phyloP scores from a whole-genome alignment of 2,113 vertebrate species.

The Eublepharis macularius region DNA sequence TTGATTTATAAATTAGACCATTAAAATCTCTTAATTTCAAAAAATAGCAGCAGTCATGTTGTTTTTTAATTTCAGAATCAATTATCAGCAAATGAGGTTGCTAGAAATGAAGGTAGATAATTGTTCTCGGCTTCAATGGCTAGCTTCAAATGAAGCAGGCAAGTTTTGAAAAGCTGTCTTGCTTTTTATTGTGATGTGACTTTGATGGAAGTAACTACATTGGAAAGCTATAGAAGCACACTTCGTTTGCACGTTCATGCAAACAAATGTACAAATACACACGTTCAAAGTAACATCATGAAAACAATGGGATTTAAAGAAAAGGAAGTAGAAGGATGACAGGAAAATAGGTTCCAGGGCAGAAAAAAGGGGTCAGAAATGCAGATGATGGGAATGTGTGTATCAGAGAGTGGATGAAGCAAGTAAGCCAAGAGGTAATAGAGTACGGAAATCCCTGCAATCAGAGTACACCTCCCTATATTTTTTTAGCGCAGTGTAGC shows the following conservation, averaged over 20 bases:
- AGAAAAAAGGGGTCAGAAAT: background rate
- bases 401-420: background rate
- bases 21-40: constrained; percentile 71
- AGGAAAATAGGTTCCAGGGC: background rate
- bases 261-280: background rate
- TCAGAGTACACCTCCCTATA: background rate
- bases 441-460: background rate
- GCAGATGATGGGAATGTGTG: background rate
- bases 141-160: constrained; percentile 54
- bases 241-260: too few species aligned
- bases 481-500: background rate
- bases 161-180: constrained; percentile 57
- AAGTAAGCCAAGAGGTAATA: background rate
- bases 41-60: constrained; percentile 61
- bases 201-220: constrained; percentile 54
- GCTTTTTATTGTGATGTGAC: constrained; percentile 50
- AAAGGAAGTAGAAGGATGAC: background rate
- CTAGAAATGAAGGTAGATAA: constrained; percentile 62
- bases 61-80: constrained; percentile 54
- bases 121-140: constrained; percentile 35
- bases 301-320: background rate
- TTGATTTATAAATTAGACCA: constrained; percentile 63
- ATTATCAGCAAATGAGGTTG: constrained; percentile 67
- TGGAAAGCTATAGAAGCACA: constrained; percentile 25
- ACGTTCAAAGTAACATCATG: background rate